Conservation (phyloP, 2,888 invertebrate species). For the Pachycephus smyrnensis region DNA sequence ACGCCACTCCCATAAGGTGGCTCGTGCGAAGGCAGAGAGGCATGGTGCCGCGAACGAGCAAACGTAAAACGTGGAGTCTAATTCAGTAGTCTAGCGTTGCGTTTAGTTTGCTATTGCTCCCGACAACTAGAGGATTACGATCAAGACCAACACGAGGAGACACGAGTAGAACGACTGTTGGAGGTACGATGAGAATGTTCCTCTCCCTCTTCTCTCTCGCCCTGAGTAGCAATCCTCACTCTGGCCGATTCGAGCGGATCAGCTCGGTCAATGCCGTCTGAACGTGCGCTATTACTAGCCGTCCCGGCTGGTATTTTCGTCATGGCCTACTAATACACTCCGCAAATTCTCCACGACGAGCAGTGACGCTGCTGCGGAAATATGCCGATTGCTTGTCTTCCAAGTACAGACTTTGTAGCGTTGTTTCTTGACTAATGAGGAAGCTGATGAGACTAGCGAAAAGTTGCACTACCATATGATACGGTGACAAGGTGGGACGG, state of each 20-base stretch:
- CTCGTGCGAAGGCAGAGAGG: background rate
- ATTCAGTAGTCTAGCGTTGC: background rate
- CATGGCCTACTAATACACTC: constrained; percentile 50
- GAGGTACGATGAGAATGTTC: background rate
- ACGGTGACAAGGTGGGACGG: background rate
- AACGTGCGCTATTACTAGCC: constrained; percentile 40
- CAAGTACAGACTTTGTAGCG: background rate
- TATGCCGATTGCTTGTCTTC: constrained; percentile 25
- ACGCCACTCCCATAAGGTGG: constrained; percentile 14
- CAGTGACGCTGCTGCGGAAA: constrained; percentile 36
- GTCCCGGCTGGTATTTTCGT: constrained; percentile 47
- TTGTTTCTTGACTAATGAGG: background rate
- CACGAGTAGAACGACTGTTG: background rate
- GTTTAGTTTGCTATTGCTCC: background rate
- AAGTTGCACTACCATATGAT: background rate
- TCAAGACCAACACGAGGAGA: background rate
- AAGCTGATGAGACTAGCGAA: background rate
- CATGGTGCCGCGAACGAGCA: background rate
- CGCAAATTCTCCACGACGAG: constrained; percentile 33
- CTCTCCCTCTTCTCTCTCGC: background rate
- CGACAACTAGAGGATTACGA: background rate
- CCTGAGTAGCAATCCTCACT: background rate
- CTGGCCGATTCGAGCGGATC: background rate
- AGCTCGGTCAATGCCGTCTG: constrained; percentile 48
- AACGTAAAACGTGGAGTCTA: background rate